These are phyloP conservation scores for Sylvia atricapilla DNA, from an alignment of 2,113 vertebrate species.

Conservation along the genomic window DNA sequence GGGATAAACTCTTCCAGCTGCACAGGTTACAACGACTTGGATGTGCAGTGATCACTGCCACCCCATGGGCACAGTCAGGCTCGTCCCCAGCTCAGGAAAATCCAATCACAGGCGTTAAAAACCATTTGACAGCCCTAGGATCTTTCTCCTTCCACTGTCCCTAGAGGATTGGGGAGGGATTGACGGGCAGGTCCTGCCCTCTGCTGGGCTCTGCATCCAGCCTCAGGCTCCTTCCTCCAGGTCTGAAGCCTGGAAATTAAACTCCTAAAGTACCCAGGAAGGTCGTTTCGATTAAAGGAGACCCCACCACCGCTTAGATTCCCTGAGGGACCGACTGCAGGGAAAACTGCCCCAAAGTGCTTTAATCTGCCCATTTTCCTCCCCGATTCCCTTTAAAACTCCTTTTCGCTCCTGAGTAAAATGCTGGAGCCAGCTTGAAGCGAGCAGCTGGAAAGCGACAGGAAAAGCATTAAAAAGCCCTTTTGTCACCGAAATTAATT, in stretches of 20 bases:
- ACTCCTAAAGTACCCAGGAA: neutral
- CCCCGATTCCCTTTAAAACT: neutral
- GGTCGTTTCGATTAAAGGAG: neutral
- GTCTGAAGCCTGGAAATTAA: neutral
- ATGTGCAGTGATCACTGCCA: neutral
- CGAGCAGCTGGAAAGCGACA: neutral
- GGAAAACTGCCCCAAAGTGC: neutral
- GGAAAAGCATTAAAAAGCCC: neutral
- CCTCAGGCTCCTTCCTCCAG: neutral
- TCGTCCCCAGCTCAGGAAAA: neutral
- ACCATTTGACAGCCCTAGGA: neutral
- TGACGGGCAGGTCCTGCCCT: neutral
- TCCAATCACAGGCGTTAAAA: neutral
- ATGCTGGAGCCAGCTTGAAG: neutral
- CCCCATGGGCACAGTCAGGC: neutral
- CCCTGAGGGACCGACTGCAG: neutral
- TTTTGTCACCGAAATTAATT: neutral
- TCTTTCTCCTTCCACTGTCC: neutral
- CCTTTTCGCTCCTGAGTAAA: accelerated
- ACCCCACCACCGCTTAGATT: neutral
- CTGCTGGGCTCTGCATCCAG: neutral
- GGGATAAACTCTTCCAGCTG: neutral
- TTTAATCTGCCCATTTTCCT: accelerated
- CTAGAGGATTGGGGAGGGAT: neutral
- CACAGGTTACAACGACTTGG: neutral